These are phyloP conservation scores for Scaptomyza pallida DNA, from an alignment of 1,140 invertebrate genomes.

Conservation along the genomic window DNA sequence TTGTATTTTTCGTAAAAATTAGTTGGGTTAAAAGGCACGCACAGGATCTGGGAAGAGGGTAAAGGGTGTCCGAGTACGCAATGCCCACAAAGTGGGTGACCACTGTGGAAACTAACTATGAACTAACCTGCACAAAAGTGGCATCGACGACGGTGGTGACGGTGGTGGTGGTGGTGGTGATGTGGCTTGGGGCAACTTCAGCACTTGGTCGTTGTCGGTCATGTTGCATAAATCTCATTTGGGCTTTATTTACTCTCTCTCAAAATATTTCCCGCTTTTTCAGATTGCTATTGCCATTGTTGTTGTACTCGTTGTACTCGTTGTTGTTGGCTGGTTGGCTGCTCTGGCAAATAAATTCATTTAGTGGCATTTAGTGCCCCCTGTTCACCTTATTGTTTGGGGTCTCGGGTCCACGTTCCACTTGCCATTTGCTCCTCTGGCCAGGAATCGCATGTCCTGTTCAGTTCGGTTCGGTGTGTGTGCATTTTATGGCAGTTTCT, in stretches of 20 bases:
- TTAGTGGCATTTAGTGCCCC: slow-evolving; percentile 81
- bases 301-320: neutral
- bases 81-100: slow-evolving; percentile 72
- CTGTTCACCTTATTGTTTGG: slow-evolving; percentile 74
- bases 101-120: slow-evolving; percentile 75
- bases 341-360: slow-evolving; percentile 76
- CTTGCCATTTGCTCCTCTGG: slow-evolving; percentile 31
- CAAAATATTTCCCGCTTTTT: slow-evolving; percentile 73
- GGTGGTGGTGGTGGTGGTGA: neutral
- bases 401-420: slow-evolving; percentile 24
- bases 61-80: slow-evolving; percentile 49
- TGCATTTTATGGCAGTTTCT: slow-evolving; percentile 81
- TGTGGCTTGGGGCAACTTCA: slow-evolving; percentile 61
- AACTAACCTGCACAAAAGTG: slow-evolving; percentile 41
- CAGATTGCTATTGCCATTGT: slow-evolving; percentile 45
- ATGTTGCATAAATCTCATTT: slow-evolving; percentile 83
- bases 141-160: neutral
- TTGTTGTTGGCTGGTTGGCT: slow-evolving; percentile 12
- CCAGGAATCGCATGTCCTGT: slow-evolving; percentile 32
- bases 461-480: slow-evolving; percentile 31
- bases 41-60: slow-evolving; percentile 15
- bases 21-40: slow-evolving; percentile 75
- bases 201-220: slow-evolving; percentile 79
- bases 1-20: slow-evolving; percentile 51
- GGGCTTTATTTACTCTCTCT: slow-evolving; percentile 80